Conservation (phyloP, 1,140 invertebrate species). For the Megalonaias nervosa region DNA sequence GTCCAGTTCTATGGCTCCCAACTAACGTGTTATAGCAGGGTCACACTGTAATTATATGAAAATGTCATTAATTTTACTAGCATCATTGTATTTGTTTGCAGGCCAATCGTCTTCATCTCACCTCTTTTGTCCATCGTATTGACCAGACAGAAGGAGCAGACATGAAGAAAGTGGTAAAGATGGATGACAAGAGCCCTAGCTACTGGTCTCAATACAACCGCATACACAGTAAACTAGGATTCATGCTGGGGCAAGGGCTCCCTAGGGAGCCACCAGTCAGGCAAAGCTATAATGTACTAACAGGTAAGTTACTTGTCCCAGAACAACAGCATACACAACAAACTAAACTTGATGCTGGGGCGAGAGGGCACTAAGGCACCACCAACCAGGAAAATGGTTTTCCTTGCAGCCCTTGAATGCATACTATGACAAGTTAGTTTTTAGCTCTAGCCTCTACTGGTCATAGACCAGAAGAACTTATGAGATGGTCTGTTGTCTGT, state of each 20-base stretch:
- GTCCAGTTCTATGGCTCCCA: no score
- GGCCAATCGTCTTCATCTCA: conserved; percentile 52
- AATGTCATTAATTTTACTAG: no score
- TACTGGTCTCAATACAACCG: conserved; percentile 59
- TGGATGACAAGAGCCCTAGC: conserved; percentile 12
- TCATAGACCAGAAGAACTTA: no score
- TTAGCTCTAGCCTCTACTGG: no score
- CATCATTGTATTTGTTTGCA: conserved; percentile 24
- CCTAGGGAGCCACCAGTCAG: conserved; percentile 44
- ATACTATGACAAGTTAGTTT: no score
- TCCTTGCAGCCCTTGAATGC: no score
- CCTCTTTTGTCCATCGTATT: conserved; percentile 48
- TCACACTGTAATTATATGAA: no score
- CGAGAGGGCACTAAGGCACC: conserved; percentile 43
- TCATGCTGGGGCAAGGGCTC: conserved; percentile 48
- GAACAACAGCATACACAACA: conserved; percentile 54
- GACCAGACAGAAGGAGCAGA: conserved; percentile 51
- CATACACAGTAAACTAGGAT: conserved; percentile 56
- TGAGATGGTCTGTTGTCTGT: no score
- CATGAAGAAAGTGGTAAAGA: conserved; percentile 43
- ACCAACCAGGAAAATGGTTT: conserved; percentile 29
- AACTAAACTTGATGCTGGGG: conserved; percentile 48
- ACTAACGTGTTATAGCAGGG: no score
- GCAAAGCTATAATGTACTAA: conserved; percentile 56
- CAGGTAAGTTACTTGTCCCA: conserved; percentile 41